Conservation (phyloP, 2,888 invertebrate genomes). For the Helobdella robusta region DNA sequence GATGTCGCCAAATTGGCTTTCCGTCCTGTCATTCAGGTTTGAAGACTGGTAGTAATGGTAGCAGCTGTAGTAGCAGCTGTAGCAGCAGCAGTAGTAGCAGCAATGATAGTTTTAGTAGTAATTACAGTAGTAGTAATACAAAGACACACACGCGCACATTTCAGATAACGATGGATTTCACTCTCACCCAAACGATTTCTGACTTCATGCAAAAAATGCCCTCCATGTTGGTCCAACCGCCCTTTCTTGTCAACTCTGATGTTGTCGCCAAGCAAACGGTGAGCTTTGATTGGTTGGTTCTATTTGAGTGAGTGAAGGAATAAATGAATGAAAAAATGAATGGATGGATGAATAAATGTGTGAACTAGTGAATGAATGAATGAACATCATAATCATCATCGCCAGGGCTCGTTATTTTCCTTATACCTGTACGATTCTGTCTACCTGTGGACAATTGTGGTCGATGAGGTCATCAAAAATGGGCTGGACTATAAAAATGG, state of each 20-base stretch:
- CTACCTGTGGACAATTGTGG: conserved; percentile 38
- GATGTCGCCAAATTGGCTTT: conserved; percentile 23
- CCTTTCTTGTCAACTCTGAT: background rate
- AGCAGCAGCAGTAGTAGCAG: no score
- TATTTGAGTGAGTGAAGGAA: no score
- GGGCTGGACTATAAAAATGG: conserved; percentile 37
- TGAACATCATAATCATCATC: no score
- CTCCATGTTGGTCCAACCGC: background rate
- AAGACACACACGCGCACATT: no score
- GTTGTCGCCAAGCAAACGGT: background rate
- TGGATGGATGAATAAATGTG: no score
- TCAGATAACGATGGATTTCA: background rate
- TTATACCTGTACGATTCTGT: conserved; percentile 40
- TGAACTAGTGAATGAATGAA: no score
- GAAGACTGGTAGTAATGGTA: no score
- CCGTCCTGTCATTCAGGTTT: conserved; percentile 24
- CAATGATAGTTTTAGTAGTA: no score
- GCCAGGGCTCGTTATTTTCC: conserved; percentile 39
- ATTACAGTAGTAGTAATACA: no score
- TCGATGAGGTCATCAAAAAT: conserved; percentile 36
- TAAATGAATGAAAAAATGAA: no score
- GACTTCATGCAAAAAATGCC: background rate
- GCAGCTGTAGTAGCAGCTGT: no score
- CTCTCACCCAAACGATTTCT: background rate
- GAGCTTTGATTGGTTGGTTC: no score